These are phyloP conservation scores for Halocaridina rubra DNA, from an alignment of 2,888 invertebrate genomes.

Conservation along the genomic window DNA sequence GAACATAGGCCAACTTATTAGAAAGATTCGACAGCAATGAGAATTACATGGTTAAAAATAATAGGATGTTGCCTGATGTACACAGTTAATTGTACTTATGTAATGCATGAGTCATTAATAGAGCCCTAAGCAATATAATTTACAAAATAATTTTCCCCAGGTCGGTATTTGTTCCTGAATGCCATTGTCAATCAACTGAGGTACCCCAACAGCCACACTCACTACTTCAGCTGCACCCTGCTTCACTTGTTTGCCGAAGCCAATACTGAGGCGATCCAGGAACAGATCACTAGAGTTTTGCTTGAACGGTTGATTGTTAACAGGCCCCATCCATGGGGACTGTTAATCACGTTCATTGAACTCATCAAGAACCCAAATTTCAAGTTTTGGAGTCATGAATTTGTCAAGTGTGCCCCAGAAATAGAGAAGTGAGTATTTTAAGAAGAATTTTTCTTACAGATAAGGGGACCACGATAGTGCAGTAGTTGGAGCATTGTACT, in stretches of 20 bases:
- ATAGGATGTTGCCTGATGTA: too few species aligned
- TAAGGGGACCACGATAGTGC: too few species aligned
- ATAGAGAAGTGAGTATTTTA: conserved; percentile 82
- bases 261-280: conserved; percentile 96
- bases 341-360: conserved; percentile 98
- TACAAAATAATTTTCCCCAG: conserved; percentile 65
- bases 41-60: too few species aligned
- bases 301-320: conserved; percentile 97
- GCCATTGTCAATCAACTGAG: conserved; percentile 98
- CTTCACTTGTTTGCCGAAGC: conserved; percentile 97
- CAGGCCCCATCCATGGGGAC: conserved; percentile 98
- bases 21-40: too few species aligned
- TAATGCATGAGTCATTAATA: too few species aligned
- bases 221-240: conserved; percentile 98
- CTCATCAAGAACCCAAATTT: conserved; percentile 98
- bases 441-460: too few species aligned
- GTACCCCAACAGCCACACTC: conserved; percentile 99
- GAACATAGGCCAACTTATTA: too few species aligned
- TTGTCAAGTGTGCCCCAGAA: conserved; percentile 99
- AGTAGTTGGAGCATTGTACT: too few species aligned
- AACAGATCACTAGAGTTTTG: conserved; percentile 85
- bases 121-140: too few species aligned
- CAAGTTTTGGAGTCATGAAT: conserved; percentile 99
- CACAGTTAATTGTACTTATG: too few species aligned
- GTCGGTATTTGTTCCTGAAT: conserved; percentile 94